Percentiles rank a stretch among this genome's conserved stretches.
phyloP scores from a whole-genome alignment of 53 echinoderm and acorn worm species.

The Paracentrotus lividus region DNA sequence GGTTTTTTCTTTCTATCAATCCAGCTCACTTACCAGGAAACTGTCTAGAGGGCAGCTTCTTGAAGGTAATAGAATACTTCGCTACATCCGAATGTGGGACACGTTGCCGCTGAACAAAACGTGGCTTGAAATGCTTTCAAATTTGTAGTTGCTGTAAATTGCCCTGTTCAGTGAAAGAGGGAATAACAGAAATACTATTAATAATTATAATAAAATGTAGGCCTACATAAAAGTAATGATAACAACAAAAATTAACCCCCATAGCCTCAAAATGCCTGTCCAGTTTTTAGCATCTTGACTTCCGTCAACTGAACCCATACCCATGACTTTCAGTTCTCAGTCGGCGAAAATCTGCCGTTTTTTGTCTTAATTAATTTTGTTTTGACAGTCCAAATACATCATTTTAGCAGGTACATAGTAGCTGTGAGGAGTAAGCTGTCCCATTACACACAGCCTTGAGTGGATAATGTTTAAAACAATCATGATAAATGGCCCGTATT shows the following conservation, averaged over 20 bases:
- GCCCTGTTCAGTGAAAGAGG: slow-evolving; percentile 67
- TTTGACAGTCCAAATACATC: no score
- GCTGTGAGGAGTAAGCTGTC: no score
- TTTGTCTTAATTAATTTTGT: background rate
- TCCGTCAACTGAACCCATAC: no score
- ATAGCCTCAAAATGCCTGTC: background rate
- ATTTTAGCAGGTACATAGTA: no score
- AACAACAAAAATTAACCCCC: background rate
- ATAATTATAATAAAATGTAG: background rate
- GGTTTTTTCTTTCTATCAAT: background rate
- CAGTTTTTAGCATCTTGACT: background rate
- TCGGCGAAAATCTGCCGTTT: no score
- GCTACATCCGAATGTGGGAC: slow-evolving; percentile 91
- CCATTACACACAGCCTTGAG: no score
- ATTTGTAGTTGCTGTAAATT: slow-evolving; percentile 89
- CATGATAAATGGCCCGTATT: no score
- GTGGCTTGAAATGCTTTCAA: slow-evolving; percentile 91
- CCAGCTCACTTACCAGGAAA: slow-evolving; percentile 88
- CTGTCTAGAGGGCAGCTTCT: slow-evolving; percentile 85
- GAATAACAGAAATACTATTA: background rate
- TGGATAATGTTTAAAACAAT: no score
- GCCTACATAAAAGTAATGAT: background rate
- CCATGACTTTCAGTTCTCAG: no score
- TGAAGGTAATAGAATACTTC: slow-evolving; percentile 92
- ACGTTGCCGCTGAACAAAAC: slow-evolving; percentile 88